phyloP scores from a whole-genome alignment of 1,140 invertebrate species.

The Aphis gossypii region DNA sequence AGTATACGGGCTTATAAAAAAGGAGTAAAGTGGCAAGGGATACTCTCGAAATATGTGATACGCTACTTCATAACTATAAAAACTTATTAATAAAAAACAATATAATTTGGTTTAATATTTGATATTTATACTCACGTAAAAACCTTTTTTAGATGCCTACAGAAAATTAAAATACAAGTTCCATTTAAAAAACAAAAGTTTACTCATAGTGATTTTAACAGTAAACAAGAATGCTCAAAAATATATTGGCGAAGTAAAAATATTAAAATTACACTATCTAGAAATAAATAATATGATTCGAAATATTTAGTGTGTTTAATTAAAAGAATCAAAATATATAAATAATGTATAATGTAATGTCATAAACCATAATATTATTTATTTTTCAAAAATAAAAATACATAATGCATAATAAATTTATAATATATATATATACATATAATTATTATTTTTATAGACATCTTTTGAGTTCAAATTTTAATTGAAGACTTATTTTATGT shows the following conservation, averaged over 20 bases:
- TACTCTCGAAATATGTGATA: background rate
- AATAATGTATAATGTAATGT: background rate
- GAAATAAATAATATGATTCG: background rate
- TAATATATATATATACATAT: background rate
- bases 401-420: no score
- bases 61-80: background rate
- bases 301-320: background rate
- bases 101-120: background rate
- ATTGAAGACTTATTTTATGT: background rate
- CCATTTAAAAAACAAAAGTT: background rate
- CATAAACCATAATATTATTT: background rate
- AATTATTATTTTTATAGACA: background rate
- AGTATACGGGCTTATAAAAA: background rate
- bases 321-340: background rate
- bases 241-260: no score
- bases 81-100: background rate
- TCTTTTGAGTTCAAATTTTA: no score
- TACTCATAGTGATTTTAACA: background rate
- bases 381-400: background rate
- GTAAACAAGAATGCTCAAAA: background rate
- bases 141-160: background rate
- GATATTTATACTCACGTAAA: background rate
- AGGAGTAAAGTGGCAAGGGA: background rate
- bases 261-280: background rate
- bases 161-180: background rate